These are phyloP conservation scores for Vultur gryphus DNA, from an alignment of 2,797 vertebrate species.

Conservation along the genomic window DNA sequence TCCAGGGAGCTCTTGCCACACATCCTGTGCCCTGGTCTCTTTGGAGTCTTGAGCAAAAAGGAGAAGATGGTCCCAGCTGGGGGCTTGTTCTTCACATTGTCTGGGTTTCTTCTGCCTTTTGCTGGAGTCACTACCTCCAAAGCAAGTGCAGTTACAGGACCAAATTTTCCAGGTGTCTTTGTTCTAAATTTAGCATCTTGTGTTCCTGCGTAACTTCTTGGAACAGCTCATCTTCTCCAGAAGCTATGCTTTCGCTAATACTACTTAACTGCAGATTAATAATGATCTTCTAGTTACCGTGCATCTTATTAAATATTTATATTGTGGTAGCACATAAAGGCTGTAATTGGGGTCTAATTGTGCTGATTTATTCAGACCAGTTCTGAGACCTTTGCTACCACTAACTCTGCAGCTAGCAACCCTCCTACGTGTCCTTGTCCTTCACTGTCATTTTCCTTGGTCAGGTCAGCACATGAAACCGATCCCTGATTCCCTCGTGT, in stretches of 20 bases:
- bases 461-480: constrained; percentile 6
- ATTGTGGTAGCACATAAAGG: constrained; percentile 2
- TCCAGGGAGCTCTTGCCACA: not conserved
- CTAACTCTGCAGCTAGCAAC: not conserved
- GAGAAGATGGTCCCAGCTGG: not conserved
- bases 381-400: not conserved
- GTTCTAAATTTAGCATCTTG: not conserved
- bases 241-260: not conserved
- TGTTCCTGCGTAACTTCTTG: not conserved
- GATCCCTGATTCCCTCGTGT: not conserved
- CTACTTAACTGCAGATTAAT: constrained; percentile 31
- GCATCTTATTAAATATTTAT: constrained; percentile 47
- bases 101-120: not conserved
- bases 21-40: not conserved
- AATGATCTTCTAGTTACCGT: not conserved
- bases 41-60: not conserved
- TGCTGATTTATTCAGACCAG: constrained; percentile 49
- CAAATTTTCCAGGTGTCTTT: not conserved
- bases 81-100: not conserved
- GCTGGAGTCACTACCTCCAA: not conserved
- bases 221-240: not conserved
- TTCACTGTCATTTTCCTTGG: constrained; percentile 4
- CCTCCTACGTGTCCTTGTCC: not conserved
- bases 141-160: not conserved
- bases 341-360: constrained; percentile 27